Evolutionary conservation across 2,888 invertebrate species (phyloP).

Genomic region (Caenorhabditis sp.): DNA sequence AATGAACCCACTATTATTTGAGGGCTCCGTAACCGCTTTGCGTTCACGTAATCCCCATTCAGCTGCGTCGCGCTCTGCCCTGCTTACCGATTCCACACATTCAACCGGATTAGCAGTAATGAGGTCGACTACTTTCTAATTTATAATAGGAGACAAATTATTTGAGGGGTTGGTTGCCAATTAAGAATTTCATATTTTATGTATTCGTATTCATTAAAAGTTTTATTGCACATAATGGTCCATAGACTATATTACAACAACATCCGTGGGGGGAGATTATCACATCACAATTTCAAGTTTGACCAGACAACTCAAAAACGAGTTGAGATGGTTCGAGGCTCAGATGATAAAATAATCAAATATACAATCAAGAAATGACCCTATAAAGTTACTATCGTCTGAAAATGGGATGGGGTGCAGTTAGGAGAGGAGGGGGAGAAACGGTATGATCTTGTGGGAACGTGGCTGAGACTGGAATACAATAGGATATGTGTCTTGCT

Average conservation of each 20-base stretch:
- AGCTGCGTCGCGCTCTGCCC: too few species aligned
- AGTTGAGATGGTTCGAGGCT: background rate
- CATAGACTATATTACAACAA: conserved; percentile 34
- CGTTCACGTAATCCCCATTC: background rate
- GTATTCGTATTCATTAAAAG: background rate
- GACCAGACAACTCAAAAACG: conserved; percentile 19
- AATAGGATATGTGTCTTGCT: too few species aligned
- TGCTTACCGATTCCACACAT: too few species aligned
- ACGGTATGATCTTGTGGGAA: too few species aligned
- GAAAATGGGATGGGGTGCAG: background rate
- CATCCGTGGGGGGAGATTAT: conserved; percentile 23
- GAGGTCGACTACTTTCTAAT: too few species aligned
- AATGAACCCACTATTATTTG: conserved; percentile 25
- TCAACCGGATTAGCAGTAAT: too few species aligned
- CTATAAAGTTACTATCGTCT: conserved; percentile 37
- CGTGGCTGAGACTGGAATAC: too few species aligned
- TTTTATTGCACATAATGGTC: conserved; percentile 42
- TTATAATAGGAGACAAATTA: too few species aligned
- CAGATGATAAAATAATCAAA: conserved; percentile 35
- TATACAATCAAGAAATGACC: conserved; percentile 50
- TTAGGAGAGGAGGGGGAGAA: background rate
- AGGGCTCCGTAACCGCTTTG: conserved; percentile 18
- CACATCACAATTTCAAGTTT: conserved; percentile 46
- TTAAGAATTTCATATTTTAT: background rate
- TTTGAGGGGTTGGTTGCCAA: too few species aligned